Percentiles rank a stretch among this genome's conserved stretches.
Evolutionary conservation across 2,113 vertebrate genomes (phyloP).

Genomic region (Oryzias javanicus): DNA sequence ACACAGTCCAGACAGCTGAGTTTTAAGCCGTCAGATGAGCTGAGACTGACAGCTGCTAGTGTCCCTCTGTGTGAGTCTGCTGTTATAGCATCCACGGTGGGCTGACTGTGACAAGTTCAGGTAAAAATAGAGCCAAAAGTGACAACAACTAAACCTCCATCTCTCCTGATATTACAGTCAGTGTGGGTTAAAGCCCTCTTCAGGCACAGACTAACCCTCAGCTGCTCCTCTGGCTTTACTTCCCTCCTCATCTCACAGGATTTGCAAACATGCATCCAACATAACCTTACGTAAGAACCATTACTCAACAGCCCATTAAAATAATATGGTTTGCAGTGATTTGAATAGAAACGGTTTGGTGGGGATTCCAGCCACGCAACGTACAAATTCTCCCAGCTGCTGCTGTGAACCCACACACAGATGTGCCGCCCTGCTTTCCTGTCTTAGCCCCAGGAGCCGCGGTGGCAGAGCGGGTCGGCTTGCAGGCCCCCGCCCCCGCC

Average conservation of each 20-base stretch:
- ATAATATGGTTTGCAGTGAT: constrained; percentile 22
- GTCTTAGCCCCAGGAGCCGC: constrained; percentile 16
- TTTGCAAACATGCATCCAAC: constrained; percentile 36
- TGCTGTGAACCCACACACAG: constrained; percentile 38
- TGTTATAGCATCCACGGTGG: constrained; percentile 20
- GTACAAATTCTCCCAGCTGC: constrained; percentile 15
- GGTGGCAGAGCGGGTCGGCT: constrained; percentile 30
- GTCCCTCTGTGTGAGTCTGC: constrained; percentile 28
- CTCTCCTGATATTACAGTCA: constrained; percentile 43
- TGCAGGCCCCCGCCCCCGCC: constrained; percentile 3
- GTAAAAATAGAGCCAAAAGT: constrained; percentile 64
- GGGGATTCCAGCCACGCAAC: constrained; percentile 16
- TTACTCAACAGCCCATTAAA: constrained; percentile 22
- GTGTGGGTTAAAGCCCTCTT: constrained; percentile 45
- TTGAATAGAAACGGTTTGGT: constrained; percentile 8
- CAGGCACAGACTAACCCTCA: constrained; percentile 45
- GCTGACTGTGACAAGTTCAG: constrained; percentile 34
- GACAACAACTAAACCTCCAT: constrained; percentile 53
- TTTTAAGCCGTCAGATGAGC: constrained; percentile 28
- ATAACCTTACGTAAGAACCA: constrained; percentile 47
- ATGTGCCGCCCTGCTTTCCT: constrained; percentile 23
- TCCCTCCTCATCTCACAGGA: constrained; percentile 20
- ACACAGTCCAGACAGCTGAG: constrained; percentile 43
- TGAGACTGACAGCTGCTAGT: constrained; percentile 37
- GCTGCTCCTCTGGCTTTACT: constrained; percentile 43